Percentiles rank a stretch among this genome's conserved stretches.
Evolutionary conservation across 1,140 invertebrate species (phyloP).

Genomic region (Eumaeus atala): DNA sequence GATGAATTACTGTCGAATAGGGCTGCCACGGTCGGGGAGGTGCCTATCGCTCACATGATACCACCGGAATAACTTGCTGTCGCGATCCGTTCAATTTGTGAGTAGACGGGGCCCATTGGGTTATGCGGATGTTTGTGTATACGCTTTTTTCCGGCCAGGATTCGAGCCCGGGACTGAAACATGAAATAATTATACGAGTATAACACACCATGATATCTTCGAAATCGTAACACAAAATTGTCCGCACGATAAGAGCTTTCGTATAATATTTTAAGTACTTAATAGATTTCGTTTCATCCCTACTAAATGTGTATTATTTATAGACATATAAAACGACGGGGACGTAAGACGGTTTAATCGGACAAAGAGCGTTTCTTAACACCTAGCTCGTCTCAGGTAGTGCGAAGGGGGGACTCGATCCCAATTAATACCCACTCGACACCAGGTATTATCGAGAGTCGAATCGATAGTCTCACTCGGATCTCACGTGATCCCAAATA

Average conservation of each 20-base stretch:
- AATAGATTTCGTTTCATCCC: neutral
- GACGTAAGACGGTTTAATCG: neutral
- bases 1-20: too few relatives aligned
- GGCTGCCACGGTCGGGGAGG: too few relatives aligned
- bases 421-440: slow-evolving; percentile 51
- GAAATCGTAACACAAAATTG: too few relatives aligned
- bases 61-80: too few relatives aligned
- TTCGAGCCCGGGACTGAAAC: too few relatives aligned
- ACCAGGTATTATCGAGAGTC: slow-evolving; percentile 40
- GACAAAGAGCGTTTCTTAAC: slow-evolving; percentile 5
- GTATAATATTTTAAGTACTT: neutral
- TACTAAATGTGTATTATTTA: neutral
- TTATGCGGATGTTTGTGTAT: too few relatives aligned
- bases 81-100: too few relatives aligned
- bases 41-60: too few relatives aligned
- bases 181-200: too few relatives aligned
- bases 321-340: slow-evolving; percentile 2
- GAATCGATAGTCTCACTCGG: slow-evolving; percentile 39
- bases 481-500: slow-evolving; percentile 50
- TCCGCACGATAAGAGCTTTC: neutral
- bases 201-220: too few relatives aligned
- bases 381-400: slow-evolving; percentile 8
- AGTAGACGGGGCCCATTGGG: too few relatives aligned
- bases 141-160: too few relatives aligned
- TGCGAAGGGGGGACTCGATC: slow-evolving; percentile 14